A percentile compares a stretch with the other conserved stretches of the same genome.
Conservation (phyloP, 2,113 vertebrate species). For the Odontophorus gujanensis region DNA sequence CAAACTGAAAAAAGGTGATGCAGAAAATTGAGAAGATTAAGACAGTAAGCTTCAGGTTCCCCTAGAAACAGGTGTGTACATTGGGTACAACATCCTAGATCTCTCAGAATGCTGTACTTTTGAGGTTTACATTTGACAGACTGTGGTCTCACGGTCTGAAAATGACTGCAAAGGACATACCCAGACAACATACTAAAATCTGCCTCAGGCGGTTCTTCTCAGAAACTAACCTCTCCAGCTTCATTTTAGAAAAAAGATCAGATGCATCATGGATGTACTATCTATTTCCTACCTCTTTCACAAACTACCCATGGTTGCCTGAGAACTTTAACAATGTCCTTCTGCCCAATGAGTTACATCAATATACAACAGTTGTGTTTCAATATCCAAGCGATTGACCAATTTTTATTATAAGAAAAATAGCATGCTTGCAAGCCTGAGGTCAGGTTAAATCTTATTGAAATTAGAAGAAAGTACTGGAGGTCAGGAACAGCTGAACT, state of each 20-base stretch:
- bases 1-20: not conserved
- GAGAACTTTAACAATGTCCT: not conserved
- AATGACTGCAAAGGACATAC: not conserved
- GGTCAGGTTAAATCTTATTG: not conserved
- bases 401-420: not conserved
- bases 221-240: constrained; percentile 12
- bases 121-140: not conserved
- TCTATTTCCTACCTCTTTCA: constrained; percentile 27
- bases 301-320: not conserved
- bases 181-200: not conserved
- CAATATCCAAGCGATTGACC: not conserved
- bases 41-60: not conserved
- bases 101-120: not conserved
- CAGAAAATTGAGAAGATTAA: not conserved
- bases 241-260: constrained; percentile 11
- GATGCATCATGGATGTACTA: not conserved
- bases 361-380: not conserved
- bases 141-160: not conserved
- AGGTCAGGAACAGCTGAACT: not conserved
- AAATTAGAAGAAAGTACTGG: not conserved
- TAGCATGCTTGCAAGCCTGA: not conserved
- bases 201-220: constrained; percentile 1
- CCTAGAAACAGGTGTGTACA: not conserved
- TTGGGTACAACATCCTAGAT: not conserved
- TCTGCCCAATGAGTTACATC: not conserved